phyloP scores from a whole-genome alignment of 2,797 vertebrate species.

The Gorsachius magnificus region DNA sequence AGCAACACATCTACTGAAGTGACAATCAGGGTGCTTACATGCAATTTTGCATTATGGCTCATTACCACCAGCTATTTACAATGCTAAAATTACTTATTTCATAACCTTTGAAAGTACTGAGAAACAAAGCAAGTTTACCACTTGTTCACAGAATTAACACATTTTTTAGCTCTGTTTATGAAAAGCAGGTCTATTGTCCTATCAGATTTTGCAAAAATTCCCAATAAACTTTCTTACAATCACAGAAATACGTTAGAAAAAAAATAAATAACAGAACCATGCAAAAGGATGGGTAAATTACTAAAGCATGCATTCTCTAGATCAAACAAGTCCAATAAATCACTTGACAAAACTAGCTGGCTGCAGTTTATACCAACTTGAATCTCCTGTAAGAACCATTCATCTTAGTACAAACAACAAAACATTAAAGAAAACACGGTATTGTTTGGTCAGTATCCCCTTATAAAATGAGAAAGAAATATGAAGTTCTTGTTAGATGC shows the following conservation, averaged over 20 bases:
- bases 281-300: not conserved
- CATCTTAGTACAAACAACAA: not conserved
- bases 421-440: not conserved
- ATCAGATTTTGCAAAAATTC: not conserved
- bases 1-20: not conserved
- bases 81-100: not conserved
- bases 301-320: not conserved
- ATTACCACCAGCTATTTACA: not conserved
- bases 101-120: not conserved
- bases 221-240: not conserved
- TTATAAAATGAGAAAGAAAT: not conserved
- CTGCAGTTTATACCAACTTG: not conserved
- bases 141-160: not conserved
- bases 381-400: not conserved
- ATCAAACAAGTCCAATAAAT: not conserved
- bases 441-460: not conserved
- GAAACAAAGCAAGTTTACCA: not conserved
- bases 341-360: not conserved
- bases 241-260: not conserved
- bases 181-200: not conserved
- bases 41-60: not conserved
- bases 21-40: not conserved
- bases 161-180: not conserved
- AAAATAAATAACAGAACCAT: not conserved
- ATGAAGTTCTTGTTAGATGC: not conserved